phyloP scores from a whole-genome alignment of 1,140 invertebrate species.

The Drosophila seguyi region DNA sequence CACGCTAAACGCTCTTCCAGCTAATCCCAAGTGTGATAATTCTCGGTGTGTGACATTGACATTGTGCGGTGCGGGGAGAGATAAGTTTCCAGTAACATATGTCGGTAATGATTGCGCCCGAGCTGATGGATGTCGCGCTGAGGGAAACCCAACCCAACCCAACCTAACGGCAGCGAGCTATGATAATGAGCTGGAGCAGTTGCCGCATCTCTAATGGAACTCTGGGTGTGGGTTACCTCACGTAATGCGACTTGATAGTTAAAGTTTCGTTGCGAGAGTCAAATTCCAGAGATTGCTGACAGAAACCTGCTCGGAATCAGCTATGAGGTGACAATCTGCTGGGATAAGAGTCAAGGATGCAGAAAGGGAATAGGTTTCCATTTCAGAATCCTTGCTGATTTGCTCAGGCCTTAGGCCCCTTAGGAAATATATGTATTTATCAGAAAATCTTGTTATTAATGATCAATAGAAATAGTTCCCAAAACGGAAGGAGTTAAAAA shows the following conservation, averaged over 20 bases:
- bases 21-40: constrained; percentile 76
- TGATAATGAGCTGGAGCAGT: constrained; percentile 56
- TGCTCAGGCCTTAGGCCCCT: neutral
- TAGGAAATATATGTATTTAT: neutral
- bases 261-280: constrained; percentile 30
- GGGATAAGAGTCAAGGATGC: neutral
- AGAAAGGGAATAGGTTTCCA: neutral
- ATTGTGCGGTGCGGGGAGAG: constrained; percentile 52
- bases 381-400: neutral
- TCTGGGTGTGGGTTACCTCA: constrained; percentile 16
- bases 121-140: constrained; percentile 60
- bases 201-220: constrained; percentile 26
- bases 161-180: constrained; percentile 31
- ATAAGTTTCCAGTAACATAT: constrained; percentile 78
- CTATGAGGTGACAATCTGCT: constrained; percentile 24
- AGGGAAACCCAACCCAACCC: constrained; percentile 39
- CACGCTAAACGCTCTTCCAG: constrained; percentile 51
- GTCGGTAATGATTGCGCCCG: constrained; percentile 67
- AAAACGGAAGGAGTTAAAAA: neutral
- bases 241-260: constrained; percentile 37
- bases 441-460: neutral
- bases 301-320: constrained; percentile 24
- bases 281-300: constrained; percentile 6
- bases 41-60: constrained; percentile 67
- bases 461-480: neutral